Base-by-base conservation (phyloP, 2,888 invertebrate genomes). In the Ectemnius cavifrons region DNA sequence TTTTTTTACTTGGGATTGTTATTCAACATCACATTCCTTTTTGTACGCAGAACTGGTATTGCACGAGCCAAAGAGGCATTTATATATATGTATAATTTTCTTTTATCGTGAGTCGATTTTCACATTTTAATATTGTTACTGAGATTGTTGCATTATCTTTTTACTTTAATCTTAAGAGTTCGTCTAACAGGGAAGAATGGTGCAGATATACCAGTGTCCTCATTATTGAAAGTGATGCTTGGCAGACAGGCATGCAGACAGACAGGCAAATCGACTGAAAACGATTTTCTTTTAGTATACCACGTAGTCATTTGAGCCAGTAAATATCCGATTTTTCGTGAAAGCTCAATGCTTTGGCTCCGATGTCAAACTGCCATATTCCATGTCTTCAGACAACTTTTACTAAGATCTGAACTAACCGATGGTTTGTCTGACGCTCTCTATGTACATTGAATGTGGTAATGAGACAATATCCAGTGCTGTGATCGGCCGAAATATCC, bases 391-490 rank as follows among this genome's bases (percentile, higher is more conserved):
- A 63, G 68, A 82, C 71, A 78, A 70, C 69, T 75, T 79, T 77
- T 71, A 78, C 75, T 70, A 66, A 72, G 76, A 67, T 74, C 79
- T 73, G 73, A 80, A 83, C 67, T 73, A 67, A 73, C 74, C 68
- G 66, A 82, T 78, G 77, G 60, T 60, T 79, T 77, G 13, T 79
- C 65, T 65, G 61, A 75, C 77, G 75, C 73, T 85, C 76, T 79
- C 79, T 84, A 79, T 79, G 73, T 75, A 80, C 80, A 83, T 80
- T 79, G 76, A 85, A 82, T 83, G 77, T 73, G 80, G 82, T 82
- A 82, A 84, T 84, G 82, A 77, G 86, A 88, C 86, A 88, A 88
- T 87, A 88, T 81, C 76, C 79, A 79, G 81, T 84, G 83, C 86
- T 87, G 83, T 85, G 85, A 87, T 86, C 84, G 77, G 80, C 76